Conservation (phyloP, 1,140 invertebrate genomes). For the Antheraea pernyi region DNA sequence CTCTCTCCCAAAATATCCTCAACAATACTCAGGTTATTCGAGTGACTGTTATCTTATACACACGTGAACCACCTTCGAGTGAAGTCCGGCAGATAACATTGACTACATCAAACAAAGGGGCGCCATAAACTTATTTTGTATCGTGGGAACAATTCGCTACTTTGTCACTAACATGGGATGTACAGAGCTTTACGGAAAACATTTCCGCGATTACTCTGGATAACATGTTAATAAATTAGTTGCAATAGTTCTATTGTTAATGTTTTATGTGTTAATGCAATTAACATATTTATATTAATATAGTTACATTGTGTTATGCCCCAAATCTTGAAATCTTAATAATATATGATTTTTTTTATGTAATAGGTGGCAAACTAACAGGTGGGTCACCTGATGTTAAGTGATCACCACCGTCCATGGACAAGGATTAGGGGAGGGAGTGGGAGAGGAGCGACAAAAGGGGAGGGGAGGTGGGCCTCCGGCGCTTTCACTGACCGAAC, state of each 20-base stretch:
- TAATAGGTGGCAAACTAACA: too few species aligned
- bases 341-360: too few species aligned
- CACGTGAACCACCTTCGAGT: constrained; percentile 49
- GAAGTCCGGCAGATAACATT: constrained; percentile 59
- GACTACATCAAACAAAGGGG: constrained; percentile 61
- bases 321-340: neutral
- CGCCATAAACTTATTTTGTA: constrained; percentile 71
- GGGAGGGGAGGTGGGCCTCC: too few species aligned
- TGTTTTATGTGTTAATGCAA: neutral
- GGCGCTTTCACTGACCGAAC: too few species aligned
- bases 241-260: constrained; percentile 8
- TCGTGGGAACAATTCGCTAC: constrained; percentile 50
- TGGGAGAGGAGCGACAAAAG: too few species aligned
- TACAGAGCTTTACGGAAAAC: constrained; percentile 20
- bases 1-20: constrained; percentile 50
- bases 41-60: constrained; percentile 44
- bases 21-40: constrained; percentile 45
- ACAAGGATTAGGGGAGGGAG: too few species aligned
- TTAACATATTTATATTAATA: neutral
- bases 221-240: constrained; percentile 26
- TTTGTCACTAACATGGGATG: constrained; percentile 46
- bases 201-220: neutral
- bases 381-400: too few species aligned
- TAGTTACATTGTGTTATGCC: too few species aligned
- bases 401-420: too few species aligned